Base-by-base conservation (phyloP, 92 coral and sea anemone genomes). In the Porites cylindrica region DNA sequence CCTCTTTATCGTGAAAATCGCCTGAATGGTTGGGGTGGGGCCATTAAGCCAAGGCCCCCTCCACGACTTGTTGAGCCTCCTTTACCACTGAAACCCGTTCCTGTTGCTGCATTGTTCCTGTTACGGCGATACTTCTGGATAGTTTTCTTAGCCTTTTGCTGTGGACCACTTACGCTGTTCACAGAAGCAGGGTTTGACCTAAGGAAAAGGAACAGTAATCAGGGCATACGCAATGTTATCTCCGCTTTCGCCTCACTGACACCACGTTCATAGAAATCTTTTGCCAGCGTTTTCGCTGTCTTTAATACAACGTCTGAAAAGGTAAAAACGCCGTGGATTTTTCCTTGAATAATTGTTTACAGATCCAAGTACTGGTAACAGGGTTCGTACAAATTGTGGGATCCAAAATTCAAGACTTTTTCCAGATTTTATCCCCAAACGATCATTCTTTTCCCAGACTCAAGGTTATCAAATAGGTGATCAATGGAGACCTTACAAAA, bases 31-130 rank as follows among this genome's bases (percentile, higher is more conserved):
- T 69, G 77, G 14, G 96, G 93, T 47, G 94, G 96, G 10, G 91
- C 91, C 94, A 93, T 88, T 32, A 91, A 79, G 12, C 87, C 92
- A 32, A 93, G 79, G 19, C 92, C 87, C 8, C 62, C 70, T 23
- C 81, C 70, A n/a, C 56, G 91, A 6, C 54, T 32, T 1, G 47
- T 78, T 54, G 56, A 51, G 58, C 86, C 47, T 29, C 59, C 32
- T 38, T 69, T 53, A 18, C 75, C 65, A n/a, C 23, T 14, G 21
- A 51, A 13, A n/a, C 51, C 64, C 51, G 75, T 14, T 24, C 51
- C 65, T 21, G 75, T 13, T 24, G 47, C 47, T 38, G 47, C 20
- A n/a, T 60, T 56, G 59, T 70, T 29, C 61, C 50, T 82, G 70
- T 70, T 71, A 7, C 78, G 86, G 24, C 69, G 78, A 14, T 54